A percentile compares a stretch with the other conserved stretches of the same genome.
Evolutionary conservation across 2,113 vertebrate genomes (phyloP).

Genomic region (Ibidorhyncha struthersii): DNA sequence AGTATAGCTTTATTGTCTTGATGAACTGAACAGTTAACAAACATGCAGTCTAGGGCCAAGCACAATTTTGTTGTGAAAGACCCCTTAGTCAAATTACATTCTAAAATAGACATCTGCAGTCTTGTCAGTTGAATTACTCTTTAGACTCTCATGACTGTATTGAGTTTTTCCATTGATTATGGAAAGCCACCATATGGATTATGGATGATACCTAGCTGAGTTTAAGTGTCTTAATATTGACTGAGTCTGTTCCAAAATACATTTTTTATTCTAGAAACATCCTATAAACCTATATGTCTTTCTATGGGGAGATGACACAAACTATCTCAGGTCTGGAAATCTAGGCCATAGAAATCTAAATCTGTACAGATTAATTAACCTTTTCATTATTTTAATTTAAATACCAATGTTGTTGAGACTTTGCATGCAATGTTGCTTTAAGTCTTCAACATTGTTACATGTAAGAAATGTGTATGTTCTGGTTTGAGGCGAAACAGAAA

Average conservation of each 20-base stretch:
- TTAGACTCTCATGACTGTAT: neutral
- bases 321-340: neutral
- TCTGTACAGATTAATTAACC: neutral
- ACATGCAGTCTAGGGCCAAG: neutral
- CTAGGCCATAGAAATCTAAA: neutral
- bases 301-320: neutral
- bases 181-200: neutral
- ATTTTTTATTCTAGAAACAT: neutral
- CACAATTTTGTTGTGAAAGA: neutral
- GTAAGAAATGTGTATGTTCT: neutral
- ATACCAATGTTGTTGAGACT: neutral
- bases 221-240: neutral
- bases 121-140: neutral
- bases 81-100: neutral
- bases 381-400: neutral
- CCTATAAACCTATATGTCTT: neutral
- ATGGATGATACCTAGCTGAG: neutral
- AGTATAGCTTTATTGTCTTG: neutral
- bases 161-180: neutral
- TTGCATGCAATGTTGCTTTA: neutral
- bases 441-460: neutral
- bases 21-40: neutral
- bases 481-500: neutral
- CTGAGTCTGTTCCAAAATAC: neutral
- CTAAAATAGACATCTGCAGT: neutral